These are phyloP conservation scores for Corydoras sp. DNA, from an alignment of 2,113 vertebrate species.

Conservation along the genomic window DNA sequence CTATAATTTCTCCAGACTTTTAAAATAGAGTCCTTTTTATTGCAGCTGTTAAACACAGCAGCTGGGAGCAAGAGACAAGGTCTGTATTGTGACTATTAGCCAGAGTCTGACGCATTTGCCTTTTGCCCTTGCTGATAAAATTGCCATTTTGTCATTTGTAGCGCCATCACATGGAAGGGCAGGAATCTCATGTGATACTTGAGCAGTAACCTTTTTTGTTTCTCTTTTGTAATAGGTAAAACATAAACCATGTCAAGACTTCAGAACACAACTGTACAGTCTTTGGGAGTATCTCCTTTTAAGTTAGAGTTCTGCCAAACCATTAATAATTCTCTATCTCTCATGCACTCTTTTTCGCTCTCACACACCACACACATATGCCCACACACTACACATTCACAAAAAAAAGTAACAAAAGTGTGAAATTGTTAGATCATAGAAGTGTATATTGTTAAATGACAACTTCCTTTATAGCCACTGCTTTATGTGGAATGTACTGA, in stretches of 20 bases:
- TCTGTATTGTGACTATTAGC: constrained; percentile 62
- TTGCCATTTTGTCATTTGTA: constrained; percentile 64
- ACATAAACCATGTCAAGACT: constrained; percentile 54
- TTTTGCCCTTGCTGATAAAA: constrained; percentile 51
- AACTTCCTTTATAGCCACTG: constrained; percentile 26
- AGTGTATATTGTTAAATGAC: constrained; percentile 2
- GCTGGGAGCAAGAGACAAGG: constrained; percentile 62
- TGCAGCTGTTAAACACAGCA: constrained; percentile 56
- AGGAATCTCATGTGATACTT: constrained; percentile 59
- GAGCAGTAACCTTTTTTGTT: constrained; percentile 39
- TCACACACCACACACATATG: neutral
- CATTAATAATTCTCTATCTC: constrained; percentile 49
- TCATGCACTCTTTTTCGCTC: constrained; percentile 18
- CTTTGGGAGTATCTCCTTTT: constrained; percentile 43
- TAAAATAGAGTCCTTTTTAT: too few species aligned
- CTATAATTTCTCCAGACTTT: too few species aligned
- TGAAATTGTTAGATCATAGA: too few species aligned
- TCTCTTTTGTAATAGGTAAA: constrained; percentile 35
- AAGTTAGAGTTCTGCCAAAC: constrained; percentile 51
- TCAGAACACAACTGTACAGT: constrained; percentile 50
- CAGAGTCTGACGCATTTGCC: constrained; percentile 61
- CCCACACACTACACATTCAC: too few species aligned
- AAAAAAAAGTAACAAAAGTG: too few species aligned
- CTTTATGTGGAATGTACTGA: constrained; percentile 51
- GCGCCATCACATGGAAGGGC: constrained; percentile 60